Base-by-base conservation (phyloP, 1,140 invertebrate genomes). In the Augochlora pura region DNA sequence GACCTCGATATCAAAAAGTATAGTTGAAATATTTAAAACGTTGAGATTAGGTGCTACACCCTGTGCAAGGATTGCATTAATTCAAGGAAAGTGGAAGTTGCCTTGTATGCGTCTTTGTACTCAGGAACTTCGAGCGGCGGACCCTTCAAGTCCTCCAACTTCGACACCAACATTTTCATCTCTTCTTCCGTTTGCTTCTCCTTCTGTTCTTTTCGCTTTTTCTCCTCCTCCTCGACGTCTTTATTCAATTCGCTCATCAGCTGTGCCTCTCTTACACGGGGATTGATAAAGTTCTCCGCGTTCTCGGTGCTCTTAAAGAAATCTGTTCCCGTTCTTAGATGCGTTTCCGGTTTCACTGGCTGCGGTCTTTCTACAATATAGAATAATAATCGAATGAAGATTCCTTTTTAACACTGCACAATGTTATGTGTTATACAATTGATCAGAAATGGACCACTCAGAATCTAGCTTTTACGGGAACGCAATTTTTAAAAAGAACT, bases 31-130 rank as follows among this genome's bases (percentile, higher is more conserved):
- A 4, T 32, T 32, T 32, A 32, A 32, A 32, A 32, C 32, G 32
- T 32, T 32, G 4, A 32, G 4, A 32, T 32, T 32, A 32, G 32
- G 32, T 32, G 32, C 1, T 4, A 32, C 32, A 32, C 4, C 32
- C 32, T 32, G 32, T 32, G 4, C 4, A 32, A 32, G 32, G 4
- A 32, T 32, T 4, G 32, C 32, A 32, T 32, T 32, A 32, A 32
- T 32, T 32, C 4, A 32, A 32, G 8, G 12, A 27, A 60, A 57
- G n/a, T n/a, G 8, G 14, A 39, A 59, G 12, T 59, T 74, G 89
- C 91, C 80, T 92, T 93, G 32, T 92, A 93, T 16, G 92, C 89
- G 67, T 91, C 92, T 83, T 87, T 89, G 62, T 93, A 93, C 75
- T 93, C 92, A 0, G 92, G 91, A 80, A 92, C 85, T 81, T 90